phyloP scores from a whole-genome alignment of 1,140 invertebrate genomes.

The Euura lappo region DNA sequence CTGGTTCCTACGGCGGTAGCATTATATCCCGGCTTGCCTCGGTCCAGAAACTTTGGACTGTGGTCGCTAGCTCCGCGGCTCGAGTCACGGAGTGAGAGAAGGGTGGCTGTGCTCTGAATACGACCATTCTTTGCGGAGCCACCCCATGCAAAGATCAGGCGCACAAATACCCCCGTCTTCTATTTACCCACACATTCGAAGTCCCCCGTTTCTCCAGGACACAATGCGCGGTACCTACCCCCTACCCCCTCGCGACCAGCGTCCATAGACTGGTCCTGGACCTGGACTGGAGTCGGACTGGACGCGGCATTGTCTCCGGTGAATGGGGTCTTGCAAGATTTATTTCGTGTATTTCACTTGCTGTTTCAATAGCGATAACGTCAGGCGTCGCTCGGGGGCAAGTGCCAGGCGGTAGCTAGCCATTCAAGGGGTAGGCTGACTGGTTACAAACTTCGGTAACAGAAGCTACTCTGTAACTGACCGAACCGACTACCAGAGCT shows the following conservation, averaged over 20 bases:
- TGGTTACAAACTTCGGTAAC: neutral
- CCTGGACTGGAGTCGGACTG: constrained; percentile 25
- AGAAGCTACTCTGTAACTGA: neutral
- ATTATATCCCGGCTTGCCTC: constrained; percentile 54
- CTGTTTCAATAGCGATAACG: constrained; percentile 59
- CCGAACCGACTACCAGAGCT: neutral
- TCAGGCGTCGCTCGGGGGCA: constrained; percentile 25
- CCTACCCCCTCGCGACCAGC: constrained; percentile 32
- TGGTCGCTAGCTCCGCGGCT: constrained; percentile 33
- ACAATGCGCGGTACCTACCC: constrained; percentile 17
- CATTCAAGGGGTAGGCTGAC: neutral
- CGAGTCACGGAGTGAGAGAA: constrained; percentile 21
- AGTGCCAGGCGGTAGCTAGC: neutral
- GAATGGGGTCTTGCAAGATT: constrained; percentile 63
- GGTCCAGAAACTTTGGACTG: constrained; percentile 54
- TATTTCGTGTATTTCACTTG: constrained; percentile 64
- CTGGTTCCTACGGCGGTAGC: constrained; percentile 34
- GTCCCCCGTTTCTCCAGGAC: constrained; percentile 32
- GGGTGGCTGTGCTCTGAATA: constrained; percentile 44
- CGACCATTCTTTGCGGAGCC: constrained; percentile 49
- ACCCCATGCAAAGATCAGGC: constrained; percentile 46
- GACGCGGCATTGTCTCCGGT: constrained; percentile 58
- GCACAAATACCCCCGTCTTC: constrained; percentile 32
- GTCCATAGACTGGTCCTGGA: constrained; percentile 42
- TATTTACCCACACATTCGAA: constrained; percentile 45